Percentiles rank a stretch among this genome's conserved stretches.
phyloP scores from a whole-genome alignment of 2,113 vertebrate species.

The Microcebus lehilahytsara region DNA sequence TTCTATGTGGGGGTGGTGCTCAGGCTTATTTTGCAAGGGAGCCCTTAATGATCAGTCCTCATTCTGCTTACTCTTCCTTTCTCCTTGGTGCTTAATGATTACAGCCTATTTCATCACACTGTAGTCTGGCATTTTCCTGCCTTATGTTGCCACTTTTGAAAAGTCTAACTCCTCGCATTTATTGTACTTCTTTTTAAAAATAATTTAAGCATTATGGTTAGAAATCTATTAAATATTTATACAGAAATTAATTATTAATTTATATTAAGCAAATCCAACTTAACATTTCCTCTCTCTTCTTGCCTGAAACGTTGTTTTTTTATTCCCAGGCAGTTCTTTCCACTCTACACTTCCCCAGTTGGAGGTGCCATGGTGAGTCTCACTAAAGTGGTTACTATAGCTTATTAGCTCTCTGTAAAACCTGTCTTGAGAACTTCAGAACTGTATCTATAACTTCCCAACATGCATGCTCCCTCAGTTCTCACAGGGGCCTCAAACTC shows the following conservation, averaged over 20 bases:
- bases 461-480: fast-evolving
- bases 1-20: background rate
- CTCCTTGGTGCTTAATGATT: background rate
- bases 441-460: background rate
- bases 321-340: background rate
- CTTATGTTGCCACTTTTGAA: conserved; percentile 52
- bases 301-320: conserved; percentile 10
- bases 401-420: background rate
- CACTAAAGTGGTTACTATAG: fast-evolving
- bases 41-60: conserved; percentile 35
- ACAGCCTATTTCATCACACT: background rate
- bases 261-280: conserved; percentile 38
- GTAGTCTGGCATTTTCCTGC: conserved; percentile 8
- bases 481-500: background rate
- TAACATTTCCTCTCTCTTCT: background rate
- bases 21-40: conserved; percentile 29
- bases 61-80: background rate
- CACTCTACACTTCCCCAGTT: background rate
- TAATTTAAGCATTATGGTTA: conserved; percentile 65
- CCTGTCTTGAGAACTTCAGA: background rate
- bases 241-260: conserved; percentile 68
- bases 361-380: fast-evolving
- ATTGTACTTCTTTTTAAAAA: conserved; percentile 57
- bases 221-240: conserved; percentile 66
- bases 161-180: conserved; percentile 52